Conservation (phyloP, 2,888 invertebrate species). For the Mythimna ferrago region DNA sequence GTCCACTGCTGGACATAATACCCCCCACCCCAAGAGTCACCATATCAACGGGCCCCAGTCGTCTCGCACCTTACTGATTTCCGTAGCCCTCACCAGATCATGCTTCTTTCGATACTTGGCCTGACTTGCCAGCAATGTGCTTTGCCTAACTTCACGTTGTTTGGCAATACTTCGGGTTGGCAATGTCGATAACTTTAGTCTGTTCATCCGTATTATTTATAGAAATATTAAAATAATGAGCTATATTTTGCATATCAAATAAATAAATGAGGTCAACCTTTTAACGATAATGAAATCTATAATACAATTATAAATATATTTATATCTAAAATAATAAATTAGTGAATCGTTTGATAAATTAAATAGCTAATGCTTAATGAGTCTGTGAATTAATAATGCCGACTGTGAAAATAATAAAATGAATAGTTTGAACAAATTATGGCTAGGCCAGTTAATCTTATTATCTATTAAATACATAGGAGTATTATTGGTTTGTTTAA, state of each 20-base stretch:
- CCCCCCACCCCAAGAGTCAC: too few relatives aligned
- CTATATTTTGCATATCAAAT: background rate
- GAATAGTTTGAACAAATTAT: background rate
- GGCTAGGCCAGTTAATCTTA: background rate
- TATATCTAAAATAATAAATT: background rate
- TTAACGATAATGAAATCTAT: background rate
- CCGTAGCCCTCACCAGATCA: too few relatives aligned
- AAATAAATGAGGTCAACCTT: background rate
- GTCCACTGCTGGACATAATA: too few relatives aligned
- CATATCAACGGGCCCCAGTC: too few relatives aligned
- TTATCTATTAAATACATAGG: background rate
- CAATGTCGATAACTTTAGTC: too few relatives aligned
- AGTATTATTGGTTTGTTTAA: background rate
- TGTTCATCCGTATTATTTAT: too few relatives aligned
- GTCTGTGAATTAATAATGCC: background rate
- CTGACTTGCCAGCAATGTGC: too few relatives aligned
- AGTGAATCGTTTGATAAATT: constrained; percentile 9
- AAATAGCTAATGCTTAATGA: background rate
- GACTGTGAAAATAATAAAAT: background rate
- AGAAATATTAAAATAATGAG: too few relatives aligned
- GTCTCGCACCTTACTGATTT: too few relatives aligned
- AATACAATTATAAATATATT: background rate
- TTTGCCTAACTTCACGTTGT: too few relatives aligned
- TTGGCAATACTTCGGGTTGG: too few relatives aligned
- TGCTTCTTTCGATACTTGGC: too few relatives aligned